Percentiles rank a stretch among this genome's conserved stretches.
Evolutionary conservation across 2,797 vertebrate genomes (phyloP).

Genomic region (Bucorvus abyssinicus): DNA sequence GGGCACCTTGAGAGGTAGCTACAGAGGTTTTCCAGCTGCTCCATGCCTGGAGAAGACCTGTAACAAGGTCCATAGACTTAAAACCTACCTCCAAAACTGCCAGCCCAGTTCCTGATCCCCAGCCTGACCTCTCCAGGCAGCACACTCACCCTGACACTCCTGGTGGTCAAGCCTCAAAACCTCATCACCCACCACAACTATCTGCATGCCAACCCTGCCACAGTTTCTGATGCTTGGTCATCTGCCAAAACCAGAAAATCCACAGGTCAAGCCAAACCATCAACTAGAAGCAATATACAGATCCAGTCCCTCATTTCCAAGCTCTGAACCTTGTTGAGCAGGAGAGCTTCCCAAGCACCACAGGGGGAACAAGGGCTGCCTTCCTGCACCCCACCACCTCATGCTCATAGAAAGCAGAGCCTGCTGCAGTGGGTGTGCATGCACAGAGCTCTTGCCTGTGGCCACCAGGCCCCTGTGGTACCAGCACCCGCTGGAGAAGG

Average conservation of each 20-base stretch:
- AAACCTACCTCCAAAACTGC: neutral
- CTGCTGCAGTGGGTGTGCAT: rapidly evolving
- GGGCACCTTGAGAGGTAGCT: neutral
- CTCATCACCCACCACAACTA: neutral
- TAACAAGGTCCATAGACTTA: neutral
- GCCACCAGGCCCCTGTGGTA: too few relatives aligned
- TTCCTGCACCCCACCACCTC: neutral
- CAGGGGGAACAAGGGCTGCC: neutral
- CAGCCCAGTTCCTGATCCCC: neutral
- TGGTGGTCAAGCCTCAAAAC: neutral
- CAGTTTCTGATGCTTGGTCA: neutral
- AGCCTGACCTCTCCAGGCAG: neutral
- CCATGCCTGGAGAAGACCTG: neutral
- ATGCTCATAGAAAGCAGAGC: rapidly evolving
- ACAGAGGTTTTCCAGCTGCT: neutral
- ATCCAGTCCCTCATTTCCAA: neutral
- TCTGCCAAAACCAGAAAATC: neutral
- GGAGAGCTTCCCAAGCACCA: rapidly evolving
- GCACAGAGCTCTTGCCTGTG: neutral
- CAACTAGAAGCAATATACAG: neutral
- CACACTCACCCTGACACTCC: neutral
- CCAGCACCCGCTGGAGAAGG: neutral
- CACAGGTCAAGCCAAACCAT: neutral
- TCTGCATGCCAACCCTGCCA: rapidly evolving
- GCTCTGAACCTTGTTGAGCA: neutral